Percentiles rank a stretch among this genome's conserved stretches.
phyloP scores from a whole-genome alignment of 2,113 vertebrate genomes.

The Pomatorhinus ruficollis region DNA sequence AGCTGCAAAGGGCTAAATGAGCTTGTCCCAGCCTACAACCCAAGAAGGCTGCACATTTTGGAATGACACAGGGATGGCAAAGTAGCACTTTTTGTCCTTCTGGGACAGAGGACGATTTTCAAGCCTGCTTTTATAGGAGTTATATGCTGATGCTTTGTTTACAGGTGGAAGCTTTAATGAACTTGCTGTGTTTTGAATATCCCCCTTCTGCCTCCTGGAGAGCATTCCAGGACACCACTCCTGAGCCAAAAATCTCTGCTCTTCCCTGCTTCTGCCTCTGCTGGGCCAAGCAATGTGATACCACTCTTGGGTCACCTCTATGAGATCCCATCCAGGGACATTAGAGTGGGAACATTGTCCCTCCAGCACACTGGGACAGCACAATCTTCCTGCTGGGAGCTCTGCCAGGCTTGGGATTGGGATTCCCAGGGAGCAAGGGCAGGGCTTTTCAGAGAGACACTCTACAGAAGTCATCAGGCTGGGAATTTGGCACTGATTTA shows the following conservation, averaged over 20 bases:
- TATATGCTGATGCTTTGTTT: not conserved
- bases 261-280: not conserved
- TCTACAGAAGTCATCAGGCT: not conserved
- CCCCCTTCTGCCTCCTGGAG: not conserved
- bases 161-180: not conserved
- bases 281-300: not conserved
- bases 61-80: not conserved
- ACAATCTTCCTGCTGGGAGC: not conserved
- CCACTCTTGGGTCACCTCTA: not conserved
- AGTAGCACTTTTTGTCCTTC: not conserved
- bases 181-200: not conserved
- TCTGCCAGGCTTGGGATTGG: not conserved
- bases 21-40: not conserved
- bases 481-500: not conserved
- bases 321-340: accelerated
- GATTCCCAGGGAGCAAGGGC: not conserved
- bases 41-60: not conserved
- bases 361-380: not conserved
- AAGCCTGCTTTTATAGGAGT: not conserved
- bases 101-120: not conserved
- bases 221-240: not conserved
- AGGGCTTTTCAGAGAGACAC: not conserved
- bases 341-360: too few species aligned
- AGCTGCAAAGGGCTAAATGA: not conserved
- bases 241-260: not conserved